These are phyloP conservation scores for Phyto melanocephala DNA, from an alignment of 2,888 invertebrate species.

Conservation along the genomic window DNA sequence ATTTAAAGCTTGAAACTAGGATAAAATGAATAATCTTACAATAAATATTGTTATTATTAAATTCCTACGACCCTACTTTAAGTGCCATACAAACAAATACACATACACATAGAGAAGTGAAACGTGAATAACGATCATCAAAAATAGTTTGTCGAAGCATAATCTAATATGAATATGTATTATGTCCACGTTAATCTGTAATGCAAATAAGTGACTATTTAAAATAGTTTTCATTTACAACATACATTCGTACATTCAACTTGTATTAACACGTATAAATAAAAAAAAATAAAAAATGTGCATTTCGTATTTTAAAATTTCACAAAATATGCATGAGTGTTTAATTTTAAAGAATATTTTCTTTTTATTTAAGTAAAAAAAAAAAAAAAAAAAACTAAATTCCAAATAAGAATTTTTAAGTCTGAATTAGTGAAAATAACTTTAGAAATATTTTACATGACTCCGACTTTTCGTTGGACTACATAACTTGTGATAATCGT, in stretches of 20 bases:
- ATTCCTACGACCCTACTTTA: not conserved
- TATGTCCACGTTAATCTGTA: too few species aligned
- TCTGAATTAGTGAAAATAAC: not conserved
- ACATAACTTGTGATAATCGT: not conserved
- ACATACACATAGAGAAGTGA: not conserved
- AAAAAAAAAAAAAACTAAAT: not conserved
- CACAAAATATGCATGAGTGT: too few species aligned
- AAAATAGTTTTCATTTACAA: too few species aligned
- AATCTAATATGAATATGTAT: not conserved
- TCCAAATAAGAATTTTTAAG: too few species aligned
- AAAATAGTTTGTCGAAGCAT: not conserved
- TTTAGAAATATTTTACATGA: not conserved
- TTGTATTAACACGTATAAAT: too few species aligned
- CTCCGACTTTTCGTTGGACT: not conserved
- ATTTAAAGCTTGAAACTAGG: not conserved
- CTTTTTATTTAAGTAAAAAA: not conserved
- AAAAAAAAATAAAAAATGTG: too few species aligned
- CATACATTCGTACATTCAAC: too few species aligned
- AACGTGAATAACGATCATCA: not conserved
- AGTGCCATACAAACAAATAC: slow-evolving; percentile 24
- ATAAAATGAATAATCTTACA: slow-evolving; percentile 8
- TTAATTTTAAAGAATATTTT: too few species aligned
- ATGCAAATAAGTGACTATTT: too few species aligned
- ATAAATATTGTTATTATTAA: not conserved
- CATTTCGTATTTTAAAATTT: too few species aligned